Evolutionary conservation across 2,797 vertebrate genomes (phyloP), one percentile per base, ranked within the genome.

Genomic region (Peromyscus aztecus): DNA sequence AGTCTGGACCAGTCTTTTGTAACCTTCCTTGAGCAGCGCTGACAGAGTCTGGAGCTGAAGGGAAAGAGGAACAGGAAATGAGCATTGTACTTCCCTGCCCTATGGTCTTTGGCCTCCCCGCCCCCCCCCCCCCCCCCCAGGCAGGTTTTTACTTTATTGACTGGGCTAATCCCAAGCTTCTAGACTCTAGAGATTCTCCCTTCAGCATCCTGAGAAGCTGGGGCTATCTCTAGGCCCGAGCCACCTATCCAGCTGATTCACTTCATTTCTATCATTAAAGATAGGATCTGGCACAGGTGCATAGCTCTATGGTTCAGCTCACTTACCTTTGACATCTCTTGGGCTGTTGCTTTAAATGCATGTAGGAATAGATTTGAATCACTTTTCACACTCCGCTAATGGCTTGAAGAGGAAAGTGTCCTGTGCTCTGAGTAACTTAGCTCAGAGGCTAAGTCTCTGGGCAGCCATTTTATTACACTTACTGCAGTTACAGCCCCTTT

Each of bases 301-400:
- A 31, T 4, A 46, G 29, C 12, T 29, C 40, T 4, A 0, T 43
- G 69, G 1, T 43, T 83, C 0, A 37, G 1, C 23, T n/a, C 19
- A 21, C 4, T 86, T 76, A 27, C 55, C 67, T 86, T 37, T 63
- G 37, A 2, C 8, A 0, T 55, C 55, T 77, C 78, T 24, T 57
- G 34, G 57, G 7, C 46, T 49, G 13, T 37, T 34, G 83, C 49
- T 84, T 11, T 34, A 52, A 65, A 43, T 84, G 14, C 34, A 2
- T 46, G 8, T 37, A 67, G 73, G 49, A 57, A 37, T 31, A 43
- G 1, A 81, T 83, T 80, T 78, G 24, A 29, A 9, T 80, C 24
- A 23, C 23, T 80, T 93, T 80, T 46, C 61, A 61, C 19, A 3
- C 13, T 37, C 13, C 12, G 29, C 49, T n/a, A 23, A 12, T 49